Conservation (phyloP, 2,888 invertebrate species). For the Drosophila macrothrix region DNA sequence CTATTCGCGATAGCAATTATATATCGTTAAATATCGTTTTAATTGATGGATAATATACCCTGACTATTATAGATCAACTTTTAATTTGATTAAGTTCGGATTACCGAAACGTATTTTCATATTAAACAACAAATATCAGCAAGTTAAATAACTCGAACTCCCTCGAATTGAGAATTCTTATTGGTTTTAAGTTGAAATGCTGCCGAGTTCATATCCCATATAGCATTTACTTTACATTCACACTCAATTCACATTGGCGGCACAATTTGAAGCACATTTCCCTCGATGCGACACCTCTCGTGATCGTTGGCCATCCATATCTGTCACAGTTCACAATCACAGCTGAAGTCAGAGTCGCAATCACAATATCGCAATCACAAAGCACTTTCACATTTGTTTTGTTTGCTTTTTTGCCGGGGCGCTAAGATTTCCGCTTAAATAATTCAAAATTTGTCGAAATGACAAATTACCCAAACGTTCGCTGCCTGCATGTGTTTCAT, state of each 20-base stretch:
- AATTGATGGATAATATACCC: no score
- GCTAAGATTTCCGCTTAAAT: slow-evolving; percentile 74
- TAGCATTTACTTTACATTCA: not conserved
- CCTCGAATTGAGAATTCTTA: not conserved
- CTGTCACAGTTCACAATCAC: slow-evolving; percentile 28
- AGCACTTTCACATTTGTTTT: slow-evolving; percentile 46
- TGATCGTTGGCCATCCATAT: slow-evolving; percentile 46
- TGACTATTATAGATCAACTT: not conserved
- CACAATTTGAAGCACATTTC: slow-evolving; percentile 13
- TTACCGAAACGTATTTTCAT: not conserved
- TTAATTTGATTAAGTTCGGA: not conserved
- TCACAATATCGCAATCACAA: slow-evolving; percentile 38
- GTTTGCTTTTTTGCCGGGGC: slow-evolving; percentile 28
- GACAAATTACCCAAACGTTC: slow-evolving; percentile 67
- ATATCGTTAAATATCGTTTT: not conserved
- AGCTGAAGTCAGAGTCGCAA: slow-evolving; percentile 25
- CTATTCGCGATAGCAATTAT: not conserved
- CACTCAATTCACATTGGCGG: not conserved
- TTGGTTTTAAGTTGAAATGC: fast-evolving
- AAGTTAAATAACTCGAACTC: not conserved
- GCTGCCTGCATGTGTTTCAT: slow-evolving; percentile 70
- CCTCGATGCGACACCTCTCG: slow-evolving; percentile 34
- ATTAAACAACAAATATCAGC: not conserved
- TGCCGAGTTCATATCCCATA: not conserved
- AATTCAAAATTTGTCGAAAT: slow-evolving; percentile 76